Percentiles rank a stretch among this genome's conserved stretches.
Evolutionary conservation across 2,113 vertebrate genomes (phyloP).

Genomic region (Takifugu flavidus): DNA sequence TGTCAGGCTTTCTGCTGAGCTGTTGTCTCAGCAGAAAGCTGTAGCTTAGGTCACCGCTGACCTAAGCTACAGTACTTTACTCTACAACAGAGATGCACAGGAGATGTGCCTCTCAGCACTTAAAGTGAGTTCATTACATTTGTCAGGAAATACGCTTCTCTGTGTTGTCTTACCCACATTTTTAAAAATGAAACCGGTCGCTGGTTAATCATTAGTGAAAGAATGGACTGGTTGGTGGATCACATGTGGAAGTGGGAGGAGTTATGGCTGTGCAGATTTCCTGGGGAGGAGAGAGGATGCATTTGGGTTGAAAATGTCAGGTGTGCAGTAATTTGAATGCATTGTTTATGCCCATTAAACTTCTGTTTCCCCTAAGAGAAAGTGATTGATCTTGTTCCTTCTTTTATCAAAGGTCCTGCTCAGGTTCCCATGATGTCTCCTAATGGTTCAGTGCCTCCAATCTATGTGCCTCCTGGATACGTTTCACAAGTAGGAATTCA

Average conservation of each 20-base stretch:
- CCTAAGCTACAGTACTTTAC: slow-evolving; percentile 44
- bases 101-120: slow-evolving; percentile 61
- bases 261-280: no score
- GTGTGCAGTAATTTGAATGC: background rate
- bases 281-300: no score
- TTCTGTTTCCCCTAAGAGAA: background rate
- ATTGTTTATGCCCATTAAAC: slow-evolving; percentile 12
- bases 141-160: slow-evolving; percentile 16
- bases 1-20: slow-evolving; percentile 57
- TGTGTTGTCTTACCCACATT: slow-evolving; percentile 5
- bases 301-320: no score
- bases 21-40: slow-evolving; percentile 19
- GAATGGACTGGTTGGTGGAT: no score
- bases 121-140: slow-evolving; percentile 42
- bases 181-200: slow-evolving; percentile 10
- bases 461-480: slow-evolving; percentile 99
- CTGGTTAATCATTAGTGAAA: background rate
- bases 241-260: no score
- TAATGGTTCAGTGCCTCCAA: slow-evolving; percentile 99
- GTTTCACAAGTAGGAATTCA: slow-evolving; percentile 88
- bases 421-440: slow-evolving; percentile 99
- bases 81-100: slow-evolving; percentile 34
- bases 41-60: slow-evolving; percentile 42
- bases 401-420: slow-evolving; percentile 83
- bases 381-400: slow-evolving; percentile 30